Percentiles rank a stretch among this genome's conserved stretches.
Evolutionary conservation across 37 sponge, comb jelly and placozoan species (phyloP).

Genomic region (Cliona cf. orientalis): DNA sequence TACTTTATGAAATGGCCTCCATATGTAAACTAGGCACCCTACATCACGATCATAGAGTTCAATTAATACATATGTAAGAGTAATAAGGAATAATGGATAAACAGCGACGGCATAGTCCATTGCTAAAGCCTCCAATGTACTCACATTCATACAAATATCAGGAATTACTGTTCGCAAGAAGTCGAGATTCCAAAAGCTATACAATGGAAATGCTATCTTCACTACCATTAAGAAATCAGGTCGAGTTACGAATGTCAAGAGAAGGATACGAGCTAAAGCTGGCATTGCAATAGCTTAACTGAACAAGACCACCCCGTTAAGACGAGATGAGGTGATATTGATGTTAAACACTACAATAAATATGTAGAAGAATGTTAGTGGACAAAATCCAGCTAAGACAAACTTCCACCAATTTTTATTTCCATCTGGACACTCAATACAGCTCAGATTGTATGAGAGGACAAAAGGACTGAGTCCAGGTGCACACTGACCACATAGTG

Average conservation of each 20-base stretch:
- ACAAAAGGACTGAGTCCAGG: background rate
- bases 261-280: background rate
- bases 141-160: background rate
- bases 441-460: background rate
- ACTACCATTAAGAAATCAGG: no score
- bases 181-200: background rate
- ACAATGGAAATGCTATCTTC: background rate
- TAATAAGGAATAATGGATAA: background rate
- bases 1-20: background rate
- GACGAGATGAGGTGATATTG: background rate
- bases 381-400: background rate
- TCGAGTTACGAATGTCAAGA: background rate
- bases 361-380: background rate
- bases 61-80: background rate
- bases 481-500: conserved; percentile 5
- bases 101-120: background rate
- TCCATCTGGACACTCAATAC: background rate
- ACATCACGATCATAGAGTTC: background rate
- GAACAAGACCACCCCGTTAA: background rate
- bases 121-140: background rate
- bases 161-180: background rate
- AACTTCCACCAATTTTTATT: background rate
- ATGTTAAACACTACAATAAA: background rate
- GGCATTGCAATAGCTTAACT: background rate
- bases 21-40: background rate